These are phyloP conservation scores for Betta splendens DNA, from an alignment of 2,797 vertebrate genomes.

Conservation along the genomic window DNA sequence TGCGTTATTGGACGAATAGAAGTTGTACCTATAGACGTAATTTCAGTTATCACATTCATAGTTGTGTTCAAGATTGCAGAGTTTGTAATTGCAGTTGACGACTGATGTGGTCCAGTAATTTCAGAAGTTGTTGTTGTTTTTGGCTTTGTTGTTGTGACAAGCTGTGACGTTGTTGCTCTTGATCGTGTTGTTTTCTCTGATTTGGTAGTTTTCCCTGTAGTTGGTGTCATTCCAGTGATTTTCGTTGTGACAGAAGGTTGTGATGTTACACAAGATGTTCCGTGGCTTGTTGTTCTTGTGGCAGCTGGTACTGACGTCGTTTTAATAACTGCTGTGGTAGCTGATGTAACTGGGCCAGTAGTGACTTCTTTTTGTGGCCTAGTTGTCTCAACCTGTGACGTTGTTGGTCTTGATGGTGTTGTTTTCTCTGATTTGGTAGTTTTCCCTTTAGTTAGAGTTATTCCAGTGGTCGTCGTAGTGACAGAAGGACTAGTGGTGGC, in stretches of 20 bases:
- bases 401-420: no score
- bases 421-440: no score
- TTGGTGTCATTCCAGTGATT: background rate
- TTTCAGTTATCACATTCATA: background rate
- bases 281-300: background rate
- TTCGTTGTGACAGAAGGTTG: background rate
- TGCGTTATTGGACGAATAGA: conserved; percentile 48
- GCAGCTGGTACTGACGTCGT: background rate
- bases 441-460: no score
- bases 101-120: background rate
- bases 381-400: no score
- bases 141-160: background rate
- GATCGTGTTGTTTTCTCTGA: background rate
- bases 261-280: background rate
- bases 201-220: background rate
- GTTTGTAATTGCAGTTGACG: background rate
- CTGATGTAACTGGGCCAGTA: background rate
- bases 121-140: conserved; percentile 4
- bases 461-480: no score
- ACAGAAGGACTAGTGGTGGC: background rate
- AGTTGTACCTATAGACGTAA: background rate
- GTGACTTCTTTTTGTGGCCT: background rate
- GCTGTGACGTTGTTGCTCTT: background rate
- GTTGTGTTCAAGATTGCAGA: background rate
- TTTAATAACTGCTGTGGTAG: background rate